These are phyloP conservation scores for Rhinichthys klamathensis DNA, from an alignment of 2,113 vertebrate genomes.

Conservation along the genomic window DNA sequence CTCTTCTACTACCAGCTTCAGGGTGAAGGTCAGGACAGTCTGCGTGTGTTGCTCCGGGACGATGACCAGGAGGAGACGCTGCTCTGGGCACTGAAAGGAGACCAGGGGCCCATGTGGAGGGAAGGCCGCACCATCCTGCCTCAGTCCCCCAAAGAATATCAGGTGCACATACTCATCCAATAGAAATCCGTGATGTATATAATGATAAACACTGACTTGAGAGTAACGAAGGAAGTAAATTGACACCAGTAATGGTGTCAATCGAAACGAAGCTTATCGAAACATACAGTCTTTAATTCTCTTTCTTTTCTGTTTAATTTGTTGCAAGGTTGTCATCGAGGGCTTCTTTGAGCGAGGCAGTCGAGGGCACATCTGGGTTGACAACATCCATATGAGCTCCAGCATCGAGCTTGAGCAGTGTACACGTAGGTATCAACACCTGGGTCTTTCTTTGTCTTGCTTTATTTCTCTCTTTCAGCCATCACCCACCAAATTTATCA, in stretches of 20 bases:
- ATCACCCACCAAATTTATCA: not conserved
- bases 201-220: not conserved
- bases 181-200: not conserved
- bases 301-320: not conserved
- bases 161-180: slow-evolving; percentile 70
- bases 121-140: slow-evolving; percentile 93
- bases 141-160: slow-evolving; percentile 89
- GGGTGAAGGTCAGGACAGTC: slow-evolving; percentile 83
- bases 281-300: not conserved
- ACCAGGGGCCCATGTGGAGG: slow-evolving; percentile 91
- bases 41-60: slow-evolving; percentile 85
- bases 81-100: slow-evolving; percentile 87
- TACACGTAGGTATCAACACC: slow-evolving; percentile 82
- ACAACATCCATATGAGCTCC: slow-evolving; percentile 91
- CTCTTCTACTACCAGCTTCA: slow-evolving; percentile 89
- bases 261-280: not conserved
- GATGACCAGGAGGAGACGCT: slow-evolving; percentile 86
- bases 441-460: not conserved
- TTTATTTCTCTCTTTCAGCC: not conserved
- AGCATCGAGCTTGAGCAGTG: slow-evolving; percentile 88
- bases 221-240: not conserved
- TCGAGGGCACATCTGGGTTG: slow-evolving; percentile 88
- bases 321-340: slow-evolving; percentile 89
- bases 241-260: not conserved
- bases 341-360: slow-evolving; percentile 87